These are phyloP conservation scores for Labeo rohita DNA, from an alignment of 2,113 vertebrate species.

Conservation along the genomic window DNA sequence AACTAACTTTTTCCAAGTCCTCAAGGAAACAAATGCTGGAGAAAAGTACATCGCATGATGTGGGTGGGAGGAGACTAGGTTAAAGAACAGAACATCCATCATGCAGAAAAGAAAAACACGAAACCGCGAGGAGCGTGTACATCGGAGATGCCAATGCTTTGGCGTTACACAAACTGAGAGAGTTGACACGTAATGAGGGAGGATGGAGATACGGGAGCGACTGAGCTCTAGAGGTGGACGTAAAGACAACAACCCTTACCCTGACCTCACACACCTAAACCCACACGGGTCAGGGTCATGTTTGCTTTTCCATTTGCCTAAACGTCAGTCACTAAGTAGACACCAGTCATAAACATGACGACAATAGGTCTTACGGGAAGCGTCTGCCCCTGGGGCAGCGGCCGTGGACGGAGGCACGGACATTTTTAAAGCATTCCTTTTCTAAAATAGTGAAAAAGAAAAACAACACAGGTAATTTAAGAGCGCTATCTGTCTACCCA, in stretches of 20 bases:
- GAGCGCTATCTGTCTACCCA: slow-evolving; percentile 17
- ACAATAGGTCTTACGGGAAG: slow-evolving; percentile 42
- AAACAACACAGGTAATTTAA: slow-evolving; percentile 49
- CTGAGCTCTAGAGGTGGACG: slow-evolving; percentile 77
- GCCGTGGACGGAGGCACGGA: background rate
- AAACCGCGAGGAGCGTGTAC: slow-evolving; percentile 32
- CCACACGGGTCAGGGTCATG: slow-evolving; percentile 54
- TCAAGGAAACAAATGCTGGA: slow-evolving; percentile 44
- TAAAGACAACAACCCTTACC: slow-evolving; percentile 41
- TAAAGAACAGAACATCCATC: slow-evolving; percentile 60
- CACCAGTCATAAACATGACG: slow-evolving; percentile 37
- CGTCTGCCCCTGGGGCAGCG: slow-evolving; percentile 21
- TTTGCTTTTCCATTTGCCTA: slow-evolving; percentile 46
- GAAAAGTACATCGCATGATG: slow-evolving; percentile 40
- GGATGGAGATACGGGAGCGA: slow-evolving; percentile 78
- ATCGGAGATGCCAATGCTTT: slow-evolving; percentile 50
- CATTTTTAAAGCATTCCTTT: slow-evolving; percentile 47
- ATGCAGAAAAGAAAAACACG: slow-evolving; percentile 17
- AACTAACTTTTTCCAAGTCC: slow-evolving; percentile 43
- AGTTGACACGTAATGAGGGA: slow-evolving; percentile 65
- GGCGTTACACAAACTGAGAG: slow-evolving; percentile 45
- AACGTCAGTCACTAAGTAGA: slow-evolving; percentile 49
- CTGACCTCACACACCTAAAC: slow-evolving; percentile 24
- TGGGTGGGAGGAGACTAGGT: slow-evolving; percentile 26
- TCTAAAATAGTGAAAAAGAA: slow-evolving; percentile 30